These are phyloP conservation scores for Proctacanthus coquilletti DNA, from an alignment of 1,140 invertebrate genomes.

Conservation along the genomic window DNA sequence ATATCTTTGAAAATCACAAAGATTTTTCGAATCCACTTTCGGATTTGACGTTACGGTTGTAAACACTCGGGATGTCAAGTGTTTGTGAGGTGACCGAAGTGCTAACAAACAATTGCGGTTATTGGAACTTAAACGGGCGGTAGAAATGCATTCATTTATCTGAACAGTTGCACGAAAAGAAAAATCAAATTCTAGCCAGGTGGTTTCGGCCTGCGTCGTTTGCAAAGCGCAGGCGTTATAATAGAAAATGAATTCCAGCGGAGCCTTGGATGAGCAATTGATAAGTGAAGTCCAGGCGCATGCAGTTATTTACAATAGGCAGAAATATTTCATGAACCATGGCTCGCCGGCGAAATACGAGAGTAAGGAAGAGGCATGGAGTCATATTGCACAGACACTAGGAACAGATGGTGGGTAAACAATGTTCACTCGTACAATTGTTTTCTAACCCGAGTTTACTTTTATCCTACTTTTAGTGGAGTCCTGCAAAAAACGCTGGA, in stretches of 20 bases:
- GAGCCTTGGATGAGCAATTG: constrained; percentile 22
- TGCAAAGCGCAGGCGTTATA: too few species aligned
- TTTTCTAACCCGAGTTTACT: neutral
- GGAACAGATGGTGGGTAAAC: constrained; percentile 19
- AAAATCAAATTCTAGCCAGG: too few species aligned
- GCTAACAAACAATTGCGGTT: too few species aligned
- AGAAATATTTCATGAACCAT: constrained; percentile 26
- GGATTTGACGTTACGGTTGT: too few species aligned
- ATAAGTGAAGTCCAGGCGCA: constrained; percentile 28
- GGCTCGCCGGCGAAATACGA: constrained; percentile 20
- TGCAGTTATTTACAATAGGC: constrained; percentile 26
- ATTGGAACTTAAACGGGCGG: too few species aligned
- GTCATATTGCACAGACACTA: constrained; percentile 21
- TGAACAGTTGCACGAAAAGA: too few species aligned
- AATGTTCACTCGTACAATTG: neutral
- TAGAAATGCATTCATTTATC: too few species aligned
- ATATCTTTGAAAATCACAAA: too few species aligned
- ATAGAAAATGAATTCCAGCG: constrained; percentile 13
- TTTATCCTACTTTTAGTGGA: constrained; percentile 14
- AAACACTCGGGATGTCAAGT: too few species aligned
- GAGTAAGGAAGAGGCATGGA: constrained; percentile 28
- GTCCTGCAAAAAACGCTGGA: constrained; percentile 29
- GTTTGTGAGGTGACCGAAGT: too few species aligned
- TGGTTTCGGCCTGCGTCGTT: too few species aligned
- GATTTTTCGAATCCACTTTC: too few species aligned